Conservation (phyloP, 2,113 vertebrate species). For the Lophius piscatorius region DNA sequence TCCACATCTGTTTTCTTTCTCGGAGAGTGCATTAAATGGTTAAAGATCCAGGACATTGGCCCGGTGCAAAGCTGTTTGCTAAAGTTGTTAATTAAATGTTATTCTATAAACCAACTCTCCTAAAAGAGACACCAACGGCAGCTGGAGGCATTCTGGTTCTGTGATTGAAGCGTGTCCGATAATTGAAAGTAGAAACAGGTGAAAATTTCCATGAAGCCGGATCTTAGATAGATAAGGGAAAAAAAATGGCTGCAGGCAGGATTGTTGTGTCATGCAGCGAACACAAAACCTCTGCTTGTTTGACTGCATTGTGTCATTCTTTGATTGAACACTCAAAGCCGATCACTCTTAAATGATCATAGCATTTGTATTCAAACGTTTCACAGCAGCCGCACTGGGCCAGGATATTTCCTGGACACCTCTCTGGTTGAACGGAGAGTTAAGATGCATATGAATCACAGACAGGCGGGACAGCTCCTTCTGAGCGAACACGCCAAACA, state of each 20-base stretch:
- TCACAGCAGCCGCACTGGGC: too few species aligned
- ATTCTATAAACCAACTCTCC: constrained; percentile 25
- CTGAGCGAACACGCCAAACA: neutral
- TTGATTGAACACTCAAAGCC: too few species aligned
- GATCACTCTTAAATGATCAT: constrained; percentile 10
- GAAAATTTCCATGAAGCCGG: too few species aligned
- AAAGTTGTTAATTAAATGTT: constrained; percentile 34
- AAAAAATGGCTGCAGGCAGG: neutral
- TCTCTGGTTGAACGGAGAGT: too few species aligned
- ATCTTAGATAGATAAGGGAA: neutral
- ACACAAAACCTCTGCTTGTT: constrained; percentile 8
- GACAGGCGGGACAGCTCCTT: neutral
- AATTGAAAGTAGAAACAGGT: constrained; percentile 19
- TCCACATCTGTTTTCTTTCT: too few species aligned
- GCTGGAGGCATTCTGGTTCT: constrained; percentile 13
- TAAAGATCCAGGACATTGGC: constrained; percentile 27
- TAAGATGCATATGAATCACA: constrained; percentile 42
- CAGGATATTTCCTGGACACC: too few species aligned
- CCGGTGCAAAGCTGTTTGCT: constrained; percentile 36
- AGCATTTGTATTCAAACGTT: too few species aligned
- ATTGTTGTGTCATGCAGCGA: constrained; percentile 1
- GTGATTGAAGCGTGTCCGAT: too few species aligned
- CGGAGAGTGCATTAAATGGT: too few species aligned
- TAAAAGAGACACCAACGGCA: constrained; percentile 28
- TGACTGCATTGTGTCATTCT: too few species aligned